Conservation (phyloP, 2,113 vertebrate species). For the Cynoglossus semilaevis region DNA sequence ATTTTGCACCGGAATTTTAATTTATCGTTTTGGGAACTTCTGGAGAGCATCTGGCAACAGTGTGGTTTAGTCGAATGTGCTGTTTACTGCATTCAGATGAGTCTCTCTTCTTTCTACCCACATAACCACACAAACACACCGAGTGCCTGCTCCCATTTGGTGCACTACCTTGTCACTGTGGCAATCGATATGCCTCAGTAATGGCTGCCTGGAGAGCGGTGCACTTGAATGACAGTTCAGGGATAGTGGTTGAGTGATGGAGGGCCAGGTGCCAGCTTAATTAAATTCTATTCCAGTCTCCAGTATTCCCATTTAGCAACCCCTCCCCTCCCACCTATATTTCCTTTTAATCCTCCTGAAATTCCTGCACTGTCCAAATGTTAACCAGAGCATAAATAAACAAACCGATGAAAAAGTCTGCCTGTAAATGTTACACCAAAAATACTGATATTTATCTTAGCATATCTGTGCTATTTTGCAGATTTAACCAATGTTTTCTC, state of each 20-base stretch:
- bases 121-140: neutral
- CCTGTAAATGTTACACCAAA: constrained; percentile 37
- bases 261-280: constrained; percentile 62
- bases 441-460: constrained; percentile 38
- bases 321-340: constrained; percentile 3
- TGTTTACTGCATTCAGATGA: neutral
- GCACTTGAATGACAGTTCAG: constrained; percentile 65
- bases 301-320: constrained; percentile 45
- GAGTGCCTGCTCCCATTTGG: constrained; percentile 41
- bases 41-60: constrained; percentile 1
- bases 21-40: too few relatives aligned
- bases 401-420: constrained; percentile 45
- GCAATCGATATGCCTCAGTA: constrained; percentile 66
- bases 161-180: constrained; percentile 51
- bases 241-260: constrained; percentile 64
- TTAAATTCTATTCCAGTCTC: constrained; percentile 71
- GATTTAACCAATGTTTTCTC: too few relatives aligned
- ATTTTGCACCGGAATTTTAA: neutral
- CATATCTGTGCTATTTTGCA: too few relatives aligned
- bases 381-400: constrained; percentile 49
- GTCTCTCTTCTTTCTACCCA: constrained; percentile 1
- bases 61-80: neutral
- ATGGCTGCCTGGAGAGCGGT: constrained; percentile 66
- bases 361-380: constrained; percentile 3
- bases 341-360: neutral